Evolutionary conservation across 2,888 invertebrate genomes (phyloP), one percentile per base, ranked within the genome.

Genomic region (Aleiodes leptofemur): DNA sequence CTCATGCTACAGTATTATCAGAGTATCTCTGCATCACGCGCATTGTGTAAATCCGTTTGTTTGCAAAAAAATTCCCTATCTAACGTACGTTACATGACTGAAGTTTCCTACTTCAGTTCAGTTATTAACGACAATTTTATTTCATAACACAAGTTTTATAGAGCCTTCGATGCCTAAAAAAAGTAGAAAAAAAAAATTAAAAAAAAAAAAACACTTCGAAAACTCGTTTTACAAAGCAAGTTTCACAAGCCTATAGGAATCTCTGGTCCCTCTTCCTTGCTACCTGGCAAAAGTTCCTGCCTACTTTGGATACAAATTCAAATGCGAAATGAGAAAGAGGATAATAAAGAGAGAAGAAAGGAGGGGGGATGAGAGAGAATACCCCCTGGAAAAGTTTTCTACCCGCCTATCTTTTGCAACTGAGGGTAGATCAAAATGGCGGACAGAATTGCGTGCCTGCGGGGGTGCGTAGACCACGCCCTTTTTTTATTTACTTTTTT

Each of bases 391-490:
- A 71, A 48, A 59, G 16, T 61, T 61, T 72, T 71, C 51, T 57
- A 13, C 29, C 23, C 48, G 31, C 34, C 50, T 59, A 68, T 34
- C 56, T 69, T 66, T 23, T 69, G 61, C 55, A 29, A 38, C 14
- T 23, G 14, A 29, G 48, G 43, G 72, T 70, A 64, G 79, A 23
- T 82, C 83, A 87, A 87, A 83, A 87, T 87, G 87, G 87, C 87
- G 82, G 78, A 78, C 73, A 38, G 16, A 64, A 72, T 59, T 73
- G 76, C 61, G 76, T 74, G 76, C 82, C 82, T 82, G 83, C 85
- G 86, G 84, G 85, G 85, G 86, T 85, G 83, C 81, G 83, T 84
- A 86, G 79, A 82, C 86, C 87, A 87, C 87, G 87, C 87, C 87
- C 86, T 84, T 79, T 78, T 77, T 23, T 23, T n/a, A n/a, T n/a